Evolutionary conservation across 1,140 invertebrate species (phyloP).

Genomic region (Mya arenaria): DNA sequence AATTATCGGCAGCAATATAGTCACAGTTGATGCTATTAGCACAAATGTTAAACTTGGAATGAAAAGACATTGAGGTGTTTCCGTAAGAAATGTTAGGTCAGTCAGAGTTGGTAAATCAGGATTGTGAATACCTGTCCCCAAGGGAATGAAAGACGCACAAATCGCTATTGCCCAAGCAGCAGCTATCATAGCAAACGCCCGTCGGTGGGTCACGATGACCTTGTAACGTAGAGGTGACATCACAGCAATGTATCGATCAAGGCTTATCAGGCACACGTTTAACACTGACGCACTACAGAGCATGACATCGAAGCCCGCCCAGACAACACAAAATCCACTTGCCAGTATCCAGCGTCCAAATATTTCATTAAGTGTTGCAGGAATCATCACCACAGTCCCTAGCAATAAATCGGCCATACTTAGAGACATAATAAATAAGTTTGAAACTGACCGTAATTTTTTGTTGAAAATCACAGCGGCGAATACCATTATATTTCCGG

Average conservation of each 20-base stretch:
- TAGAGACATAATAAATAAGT: constrained; percentile 96
- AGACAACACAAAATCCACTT: constrained; percentile 97
- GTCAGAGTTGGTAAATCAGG: constrained; percentile 61
- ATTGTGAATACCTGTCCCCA: constrained; percentile 93
- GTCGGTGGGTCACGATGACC: constrained; percentile 92
- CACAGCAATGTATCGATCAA: constrained; percentile 99
- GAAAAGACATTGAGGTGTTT: constrained; percentile 69
- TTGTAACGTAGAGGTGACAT: constrained; percentile 99
- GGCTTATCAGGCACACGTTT: constrained; percentile 98
- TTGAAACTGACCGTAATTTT: constrained; percentile 95
- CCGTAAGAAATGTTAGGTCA: constrained; percentile 68
- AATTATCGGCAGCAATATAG: constrained; percentile 73
- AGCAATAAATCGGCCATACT: constrained; percentile 97
- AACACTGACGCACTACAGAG: constrained; percentile 98
- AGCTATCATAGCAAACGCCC: constrained; percentile 92
- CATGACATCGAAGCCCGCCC: constrained; percentile 99
- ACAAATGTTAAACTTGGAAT: constrained; percentile 71
- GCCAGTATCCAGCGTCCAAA: constrained; percentile 95
- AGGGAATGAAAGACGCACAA: constrained; percentile 97
- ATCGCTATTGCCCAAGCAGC: constrained; percentile 97
- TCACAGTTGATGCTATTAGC: constrained; percentile 66
- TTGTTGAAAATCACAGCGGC: constrained; percentile 93
- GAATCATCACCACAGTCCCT: constrained; percentile 87
- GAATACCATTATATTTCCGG: constrained; percentile 92
- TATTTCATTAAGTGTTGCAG: constrained; percentile 83